Evolutionary conservation across 2,797 vertebrate species (phyloP), one percentile per base, ranked within the genome.

Genomic region (Dallia pectoralis): DNA sequence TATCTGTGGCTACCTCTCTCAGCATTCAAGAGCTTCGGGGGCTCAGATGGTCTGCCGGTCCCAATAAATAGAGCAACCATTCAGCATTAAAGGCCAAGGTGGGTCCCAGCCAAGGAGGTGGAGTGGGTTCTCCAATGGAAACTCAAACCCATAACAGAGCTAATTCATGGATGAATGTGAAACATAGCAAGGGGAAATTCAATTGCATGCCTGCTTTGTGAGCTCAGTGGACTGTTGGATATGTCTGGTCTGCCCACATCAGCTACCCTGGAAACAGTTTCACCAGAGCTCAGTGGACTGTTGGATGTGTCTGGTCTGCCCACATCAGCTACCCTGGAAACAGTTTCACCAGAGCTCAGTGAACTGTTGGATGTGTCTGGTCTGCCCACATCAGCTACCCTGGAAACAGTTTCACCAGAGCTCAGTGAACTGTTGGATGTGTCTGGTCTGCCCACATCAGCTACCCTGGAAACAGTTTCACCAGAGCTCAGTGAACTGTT

Each of bases 191-290:
- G 84, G 81, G 81, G 84, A 87, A 85, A 85, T 87, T 85, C 79
- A 87, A 84, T 82, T 88, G 79, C 79, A 77, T 69, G 66, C 76
- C 79, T 11, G 71, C 81, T 89, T 88, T 90, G 79, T 86, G 69
- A 81, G 70, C 74, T 70, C 84, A 44, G 40, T 11, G 8, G 40
- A 3, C 40, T 2, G 1, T 44, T 56, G 51, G 9, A 56, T 22
- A 25, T 22, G n/a, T 56, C 32, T n/a, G 33, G 29, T 44, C 61
- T 29, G 19, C 44, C 36, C 22, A 1, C 27, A 27, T 69, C 32
- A 69, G 77, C 76, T 83, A 71, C 80, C 76, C 44, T 74, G 75
- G 82, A 72, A 87, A 86, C 81, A 33, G 77, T 75, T n/a, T 68
- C 61, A 47, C 40, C 25, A 25, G n/a, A 63, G 81, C n/a, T n/a